phyloP scores from a whole-genome alignment of 92 coral and sea anemone species.

The Umimayanthus kanabou region DNA sequence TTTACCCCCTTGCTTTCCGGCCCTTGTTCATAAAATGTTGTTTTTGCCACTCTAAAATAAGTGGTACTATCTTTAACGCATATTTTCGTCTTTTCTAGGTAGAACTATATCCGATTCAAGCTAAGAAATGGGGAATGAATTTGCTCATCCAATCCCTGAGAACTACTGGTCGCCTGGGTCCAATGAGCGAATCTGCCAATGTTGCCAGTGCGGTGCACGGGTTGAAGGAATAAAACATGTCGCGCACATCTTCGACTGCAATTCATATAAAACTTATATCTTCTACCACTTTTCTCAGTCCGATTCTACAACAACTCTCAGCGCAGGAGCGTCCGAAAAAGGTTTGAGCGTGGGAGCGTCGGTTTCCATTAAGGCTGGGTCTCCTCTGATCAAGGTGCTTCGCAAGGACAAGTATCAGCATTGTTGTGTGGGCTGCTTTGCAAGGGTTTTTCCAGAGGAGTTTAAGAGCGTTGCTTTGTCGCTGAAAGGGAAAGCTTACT shows the following conservation, averaged over 20 bases:
- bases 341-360: neutral
- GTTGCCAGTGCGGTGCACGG: neutral
- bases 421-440: neutral
- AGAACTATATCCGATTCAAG: no score
- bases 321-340: neutral
- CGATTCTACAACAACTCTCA: neutral
- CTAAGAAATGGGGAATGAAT: no score
- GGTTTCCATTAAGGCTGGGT: no score
- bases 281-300: neutral
- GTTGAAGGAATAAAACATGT: neutral
- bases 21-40: no score
- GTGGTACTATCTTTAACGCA: no score
- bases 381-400: neutral
- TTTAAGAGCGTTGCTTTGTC: constrained; percentile 4
- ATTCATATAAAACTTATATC: neutral
- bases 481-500: neutral
- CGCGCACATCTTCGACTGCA: neutral
- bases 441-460: neutral
- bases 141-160: neutral
- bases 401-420: neutral
- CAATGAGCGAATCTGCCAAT: neutral
- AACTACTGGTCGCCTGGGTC: neutral
- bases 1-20: no score
- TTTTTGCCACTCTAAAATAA: no score
- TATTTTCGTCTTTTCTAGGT: no score